Conservation (phyloP, 2,888 invertebrate genomes). For the Molorchus minor region DNA sequence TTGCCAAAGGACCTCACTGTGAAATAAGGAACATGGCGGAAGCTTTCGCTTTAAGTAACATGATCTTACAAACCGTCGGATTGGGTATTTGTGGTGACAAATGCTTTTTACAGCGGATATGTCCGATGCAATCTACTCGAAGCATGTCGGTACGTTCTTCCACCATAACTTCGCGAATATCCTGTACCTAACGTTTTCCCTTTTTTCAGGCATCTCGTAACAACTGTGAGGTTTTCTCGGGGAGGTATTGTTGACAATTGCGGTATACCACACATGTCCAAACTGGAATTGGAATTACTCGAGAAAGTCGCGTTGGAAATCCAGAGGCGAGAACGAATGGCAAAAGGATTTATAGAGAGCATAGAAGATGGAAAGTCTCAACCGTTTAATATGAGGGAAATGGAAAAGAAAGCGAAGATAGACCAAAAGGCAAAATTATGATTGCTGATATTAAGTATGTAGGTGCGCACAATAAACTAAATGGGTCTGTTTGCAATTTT, state of each 20-base stretch:
- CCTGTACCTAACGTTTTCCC: neutral
- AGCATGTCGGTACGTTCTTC: conserved; percentile 52
- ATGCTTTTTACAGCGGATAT: conserved; percentile 50
- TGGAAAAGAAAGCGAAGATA: conserved; percentile 38
- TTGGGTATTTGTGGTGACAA: conserved; percentile 56
- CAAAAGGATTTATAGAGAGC: conserved; percentile 42
- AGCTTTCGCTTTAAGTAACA: conserved; percentile 54
- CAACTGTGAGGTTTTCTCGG: conserved; percentile 63
- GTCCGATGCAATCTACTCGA: conserved; percentile 53
- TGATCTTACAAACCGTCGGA: conserved; percentile 55
- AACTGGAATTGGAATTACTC: conserved; percentile 59
- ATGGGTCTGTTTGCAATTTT: too few species aligned
- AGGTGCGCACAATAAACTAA: too few species aligned
- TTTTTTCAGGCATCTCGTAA: conserved; percentile 54
- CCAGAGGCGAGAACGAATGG: conserved; percentile 51
- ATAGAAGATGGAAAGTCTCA: conserved; percentile 34
- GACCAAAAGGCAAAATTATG: too few species aligned
- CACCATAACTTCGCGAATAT: neutral
- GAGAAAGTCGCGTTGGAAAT: conserved; percentile 62
- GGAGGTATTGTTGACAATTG: conserved; percentile 64
- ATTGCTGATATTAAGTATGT: too few species aligned
- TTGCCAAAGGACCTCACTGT: conserved; percentile 41
- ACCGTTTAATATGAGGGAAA: conserved; percentile 42
- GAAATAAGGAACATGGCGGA: conserved; percentile 40
- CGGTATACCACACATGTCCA: conserved; percentile 64